phyloP scores from a whole-genome alignment of 2,113 vertebrate species.

The Leptobrachium leishanense region DNA sequence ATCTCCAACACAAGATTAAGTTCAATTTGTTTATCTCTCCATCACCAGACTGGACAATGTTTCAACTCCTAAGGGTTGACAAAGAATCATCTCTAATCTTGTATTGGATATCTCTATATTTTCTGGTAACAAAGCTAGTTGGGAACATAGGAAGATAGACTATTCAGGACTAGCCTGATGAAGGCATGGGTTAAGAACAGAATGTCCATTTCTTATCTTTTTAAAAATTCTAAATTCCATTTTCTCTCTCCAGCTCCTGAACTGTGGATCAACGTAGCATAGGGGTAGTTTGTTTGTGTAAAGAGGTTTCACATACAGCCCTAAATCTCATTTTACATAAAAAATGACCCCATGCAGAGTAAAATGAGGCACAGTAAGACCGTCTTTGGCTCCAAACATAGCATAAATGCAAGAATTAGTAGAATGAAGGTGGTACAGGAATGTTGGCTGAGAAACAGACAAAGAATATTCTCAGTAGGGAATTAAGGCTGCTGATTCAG shows the following conservation, averaged over 20 bases:
- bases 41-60: too few relatives aligned
- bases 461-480: constrained; percentile 38
- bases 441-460: constrained; percentile 36
- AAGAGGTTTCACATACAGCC: neutral
- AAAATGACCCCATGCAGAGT: constrained; percentile 18
- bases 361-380: constrained; percentile 1
- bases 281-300: constrained; percentile 23
- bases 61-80: too few relatives aligned
- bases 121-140: too few relatives aligned
- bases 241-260: constrained; percentile 45
- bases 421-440: neutral
- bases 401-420: neutral
- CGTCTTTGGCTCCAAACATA: constrained; percentile 43
- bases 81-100: too few relatives aligned
- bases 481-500: constrained; percentile 15
- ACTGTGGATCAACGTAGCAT: constrained; percentile 54
- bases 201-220: constrained; percentile 20
- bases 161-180: too few relatives aligned
- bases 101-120: too few relatives aligned
- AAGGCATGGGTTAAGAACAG: neutral
- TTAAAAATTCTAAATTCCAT: constrained; percentile 31
- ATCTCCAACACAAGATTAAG: too few relatives aligned
- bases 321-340: constrained; percentile 6
- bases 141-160: too few relatives aligned
- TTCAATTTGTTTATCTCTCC: too few relatives aligned